phyloP scores from a whole-genome alignment of 2,888 invertebrate species.

The Dryobota labecula region DNA sequence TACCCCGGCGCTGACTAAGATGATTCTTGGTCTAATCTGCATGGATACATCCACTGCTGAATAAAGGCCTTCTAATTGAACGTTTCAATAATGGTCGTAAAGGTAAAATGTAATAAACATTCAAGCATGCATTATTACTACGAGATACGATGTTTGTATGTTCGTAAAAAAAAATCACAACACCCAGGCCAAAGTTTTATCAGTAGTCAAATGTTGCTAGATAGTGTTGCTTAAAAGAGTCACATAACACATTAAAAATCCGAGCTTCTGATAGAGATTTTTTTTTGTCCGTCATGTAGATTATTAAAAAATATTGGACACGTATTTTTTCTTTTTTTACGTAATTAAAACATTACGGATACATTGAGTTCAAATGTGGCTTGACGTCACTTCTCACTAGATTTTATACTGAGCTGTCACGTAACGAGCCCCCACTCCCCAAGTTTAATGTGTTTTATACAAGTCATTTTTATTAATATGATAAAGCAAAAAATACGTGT shows the following conservation, averaged over 20 bases:
- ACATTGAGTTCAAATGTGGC: no score
- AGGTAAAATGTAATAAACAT: neutral
- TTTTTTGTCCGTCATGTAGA: no score
- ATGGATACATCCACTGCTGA: neutral
- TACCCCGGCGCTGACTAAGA: constrained; percentile 7
- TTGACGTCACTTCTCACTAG: no score
- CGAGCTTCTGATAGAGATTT: neutral
- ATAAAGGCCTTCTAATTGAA: neutral
- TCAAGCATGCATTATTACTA: neutral
- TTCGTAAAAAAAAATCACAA: neutral
- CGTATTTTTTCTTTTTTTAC: no score
- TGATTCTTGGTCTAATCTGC: neutral
- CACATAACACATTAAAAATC: neutral
- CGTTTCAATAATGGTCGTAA: neutral
- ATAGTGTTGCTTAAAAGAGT: neutral
- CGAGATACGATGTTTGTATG: neutral
- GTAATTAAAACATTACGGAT: no score
- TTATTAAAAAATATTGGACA: no score
- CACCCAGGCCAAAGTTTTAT: neutral
- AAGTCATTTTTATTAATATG: no score
- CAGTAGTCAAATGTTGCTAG: neutral
- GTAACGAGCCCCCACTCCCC: no score
- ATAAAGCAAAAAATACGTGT: no score
- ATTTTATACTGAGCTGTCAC: no score
- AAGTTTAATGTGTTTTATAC: no score